Evolutionary conservation across 2,888 invertebrate species (phyloP).

Genomic region (Craniophora ligustri): DNA sequence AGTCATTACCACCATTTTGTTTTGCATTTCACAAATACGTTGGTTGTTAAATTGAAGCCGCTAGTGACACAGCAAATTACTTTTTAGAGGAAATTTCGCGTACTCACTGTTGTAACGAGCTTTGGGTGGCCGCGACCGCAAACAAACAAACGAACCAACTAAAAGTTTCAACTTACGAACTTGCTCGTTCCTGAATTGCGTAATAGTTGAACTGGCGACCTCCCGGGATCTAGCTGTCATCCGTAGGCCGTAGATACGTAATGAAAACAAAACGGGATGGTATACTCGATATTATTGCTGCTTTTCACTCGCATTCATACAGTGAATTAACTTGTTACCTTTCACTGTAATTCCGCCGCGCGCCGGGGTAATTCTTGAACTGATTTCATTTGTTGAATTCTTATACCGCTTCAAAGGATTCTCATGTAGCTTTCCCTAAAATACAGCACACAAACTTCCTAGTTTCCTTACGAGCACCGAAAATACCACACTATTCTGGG

Average conservation of each 20-base stretch:
- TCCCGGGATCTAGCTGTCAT: conserved; percentile 15
- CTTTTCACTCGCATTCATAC: no score
- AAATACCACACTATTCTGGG: no score
- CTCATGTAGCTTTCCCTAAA: no score
- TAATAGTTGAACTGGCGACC: conserved; percentile 48
- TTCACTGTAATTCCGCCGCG: no score
- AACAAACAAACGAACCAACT: conserved; percentile 76
- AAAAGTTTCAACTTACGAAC: conserved; percentile 78
- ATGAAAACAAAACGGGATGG: conserved; percentile 29
- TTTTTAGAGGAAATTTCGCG: conserved; percentile 77
- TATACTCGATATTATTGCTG: no score
- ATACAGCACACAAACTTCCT: no score
- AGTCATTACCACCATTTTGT: conserved; percentile 78
- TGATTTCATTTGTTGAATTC: no score
- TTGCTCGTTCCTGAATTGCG: conserved; percentile 67
- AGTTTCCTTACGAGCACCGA: no score
- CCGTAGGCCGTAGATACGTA: conserved; percentile 12
- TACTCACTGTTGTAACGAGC: conserved; percentile 80
- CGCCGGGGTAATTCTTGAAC: no score
- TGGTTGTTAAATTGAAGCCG: conserved; percentile 64
- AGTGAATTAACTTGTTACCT: no score
- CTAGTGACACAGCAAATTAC: conserved; percentile 83
- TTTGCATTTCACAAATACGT: conserved; percentile 78
- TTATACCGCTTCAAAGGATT: no score
- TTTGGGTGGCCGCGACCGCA: conserved; percentile 62